Evolutionary conservation across 1,140 invertebrate species (phyloP).

Genomic region (Cryptotermes secundus): DNA sequence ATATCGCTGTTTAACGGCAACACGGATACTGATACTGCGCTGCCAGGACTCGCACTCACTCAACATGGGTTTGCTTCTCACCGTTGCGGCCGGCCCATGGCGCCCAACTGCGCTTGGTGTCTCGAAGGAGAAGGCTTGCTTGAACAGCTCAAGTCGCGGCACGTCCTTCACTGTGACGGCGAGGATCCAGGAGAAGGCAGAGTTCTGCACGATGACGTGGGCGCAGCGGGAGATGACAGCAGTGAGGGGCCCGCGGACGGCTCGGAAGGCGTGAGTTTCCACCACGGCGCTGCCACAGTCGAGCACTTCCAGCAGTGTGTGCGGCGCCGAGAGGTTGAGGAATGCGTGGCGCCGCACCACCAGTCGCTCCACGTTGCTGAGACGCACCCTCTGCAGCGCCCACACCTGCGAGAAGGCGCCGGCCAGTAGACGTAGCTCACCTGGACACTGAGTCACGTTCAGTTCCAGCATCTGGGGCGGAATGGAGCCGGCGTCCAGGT

Average conservation of each 20-base stretch:
- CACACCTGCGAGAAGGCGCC: conserved; percentile 50
- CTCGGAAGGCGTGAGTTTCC: conserved; percentile 33
- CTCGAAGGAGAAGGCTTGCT: conserved; percentile 61
- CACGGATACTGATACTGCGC: no score
- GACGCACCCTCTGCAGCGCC: conserved; percentile 50
- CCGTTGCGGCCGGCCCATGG: conserved; percentile 59
- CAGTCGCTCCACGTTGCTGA: conserved; percentile 45
- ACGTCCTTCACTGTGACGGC: conserved; percentile 59
- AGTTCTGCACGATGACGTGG: conserved; percentile 57
- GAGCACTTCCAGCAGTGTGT: conserved; percentile 52
- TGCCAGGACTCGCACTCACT: no score
- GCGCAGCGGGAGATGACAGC: conserved; percentile 56
- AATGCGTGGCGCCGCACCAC: conserved; percentile 56
- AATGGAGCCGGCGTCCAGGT: conserved; percentile 53
- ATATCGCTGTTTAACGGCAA: no score
- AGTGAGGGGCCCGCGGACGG: conserved; percentile 53
- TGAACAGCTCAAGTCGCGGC: conserved; percentile 50
- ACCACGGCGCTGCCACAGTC: conserved; percentile 27
- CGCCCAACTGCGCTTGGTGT: conserved; percentile 54
- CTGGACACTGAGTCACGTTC: conserved; percentile 55
- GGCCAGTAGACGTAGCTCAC: conserved; percentile 56
- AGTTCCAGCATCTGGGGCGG: conserved; percentile 56
- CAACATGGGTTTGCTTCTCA: conserved; percentile 41
- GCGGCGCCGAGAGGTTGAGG: conserved; percentile 52
- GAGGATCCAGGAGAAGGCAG: conserved; percentile 63